Evolutionary conservation across 2,888 invertebrate genomes (phyloP), one percentile per base, ranked within the genome.

Genomic region (Scelioninae gen. 1): DNA sequence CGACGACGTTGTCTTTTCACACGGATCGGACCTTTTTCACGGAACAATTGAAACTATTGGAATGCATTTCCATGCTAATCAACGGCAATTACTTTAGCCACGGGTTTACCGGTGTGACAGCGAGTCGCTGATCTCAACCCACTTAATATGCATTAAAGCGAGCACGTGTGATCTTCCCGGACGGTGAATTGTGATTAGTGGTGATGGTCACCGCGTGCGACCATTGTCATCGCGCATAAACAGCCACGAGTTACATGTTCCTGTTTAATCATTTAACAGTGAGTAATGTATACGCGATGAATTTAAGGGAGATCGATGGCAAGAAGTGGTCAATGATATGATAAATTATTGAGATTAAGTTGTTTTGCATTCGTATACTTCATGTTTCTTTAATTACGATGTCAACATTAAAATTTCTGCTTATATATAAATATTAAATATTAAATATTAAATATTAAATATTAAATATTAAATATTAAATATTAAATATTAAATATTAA

Each of bases 71-170:
- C 66, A 66, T 53, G 72, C 60, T 38, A 66, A 72, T 79, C 45
- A 38, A 29, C 51, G 23, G 53, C 60, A 66, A 79, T 72, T 69
- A 60, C 16, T 32, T 6, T 43, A 29, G 32, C 53, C 62, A 23
- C 71, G 53, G 49, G n/a, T 10, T 15, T 15, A 15, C 16, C 47
- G 13, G 9, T 0, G 23, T 40, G 53, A 40, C 66, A 53, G 55
- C 58, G 11, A 10, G 15, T 10, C 45, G 51, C 55, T 49, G 58
- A 58, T 72, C 71, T 65, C 51, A 51, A 23, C 7, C 53, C 72
- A 66, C 65, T 72, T 79, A 71, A 79, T 72, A 72, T 72, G 79
- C 60, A 82, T 82, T 75, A 74, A 71, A 58, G 71, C 56, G 60
- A 56, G 11, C 51, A 53, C 77, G 51, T 34, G 82, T 69, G 58